Base-by-base conservation (phyloP, 2,888 invertebrate genomes). In the Nematopogon swammerdamellus region DNA sequence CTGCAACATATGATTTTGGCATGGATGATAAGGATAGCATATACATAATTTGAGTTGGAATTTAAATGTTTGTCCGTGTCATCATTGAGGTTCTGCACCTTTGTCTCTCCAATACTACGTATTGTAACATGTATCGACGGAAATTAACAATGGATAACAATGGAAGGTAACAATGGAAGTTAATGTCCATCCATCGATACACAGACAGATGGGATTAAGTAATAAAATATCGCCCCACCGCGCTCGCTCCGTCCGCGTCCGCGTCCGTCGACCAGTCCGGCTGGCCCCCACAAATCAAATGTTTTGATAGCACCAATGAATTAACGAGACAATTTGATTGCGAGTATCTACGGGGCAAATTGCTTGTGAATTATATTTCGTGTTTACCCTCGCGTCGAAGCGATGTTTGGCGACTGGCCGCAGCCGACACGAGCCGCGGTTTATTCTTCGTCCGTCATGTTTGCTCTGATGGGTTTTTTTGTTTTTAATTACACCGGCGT, bases 301-400 rank as follows among this genome's bases (percentile, higher is more conserved):
- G 79, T 79, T 79, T 75, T 79, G 75, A 79, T 79, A 79, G 75
- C 75, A 68, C 72, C 72, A 63, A 64, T 70, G 73, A 71, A 76
- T 76, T 77, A 79, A 79, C 79, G 77, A 79, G 79, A 79, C 79
- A 79, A 79, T 79, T 79, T 79, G 79, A 79, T 79, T 79, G 76
- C 79, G 75, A 75, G 76, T 77, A 75, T 76, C 77, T 77, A 72
- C 74, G 66, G 72, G 71, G 70, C 69, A 79, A 79, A 79, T 79
- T 79, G 79, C 77, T 79, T 73, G 73, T 76, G 77, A 79, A 79
- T 79, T 77, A 79, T 79, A 77, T 77, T 77, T 76, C 77, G 72
- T 79, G 79, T 79, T 79, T 79, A 77, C 79, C 70, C 76, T 75
- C 72, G 72, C 75, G 72, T 63, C 69, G 65, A 69, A 25, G 25